Percentiles rank a stretch among this genome's conserved stretches.
These are phyloP conservation scores for Seira musarum DNA, from an alignment of 2,888 invertebrate genomes.

Conservation along the genomic window DNA sequence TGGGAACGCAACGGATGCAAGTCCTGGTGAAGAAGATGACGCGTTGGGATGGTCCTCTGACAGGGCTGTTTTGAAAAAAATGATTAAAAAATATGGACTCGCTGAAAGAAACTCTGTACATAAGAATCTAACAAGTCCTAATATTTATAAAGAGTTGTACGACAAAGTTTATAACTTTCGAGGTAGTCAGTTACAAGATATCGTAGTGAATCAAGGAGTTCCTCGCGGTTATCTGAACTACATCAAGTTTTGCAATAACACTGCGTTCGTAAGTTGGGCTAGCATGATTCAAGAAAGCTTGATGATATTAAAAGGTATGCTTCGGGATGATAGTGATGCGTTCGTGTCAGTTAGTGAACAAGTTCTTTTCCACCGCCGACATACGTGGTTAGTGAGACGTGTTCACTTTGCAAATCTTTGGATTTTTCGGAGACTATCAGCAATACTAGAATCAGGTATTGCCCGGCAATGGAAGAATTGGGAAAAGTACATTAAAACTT, in stretches of 20 bases:
- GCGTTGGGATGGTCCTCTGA: too few species aligned
- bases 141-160: too few species aligned
- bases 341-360: slow-evolving; percentile 10
- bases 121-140: too few species aligned
- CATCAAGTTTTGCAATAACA: not conserved
- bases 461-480: slow-evolving; percentile 15
- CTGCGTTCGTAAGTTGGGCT: slow-evolving; percentile 19
- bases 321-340: not conserved
- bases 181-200: too few species aligned
- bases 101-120: too few species aligned
- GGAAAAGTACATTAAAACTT: slow-evolving; percentile 20
- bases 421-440: not conserved
- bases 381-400: too few species aligned
- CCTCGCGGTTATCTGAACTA: slow-evolving; percentile 16
- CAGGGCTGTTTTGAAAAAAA: too few species aligned
- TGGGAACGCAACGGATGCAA: too few species aligned
- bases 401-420: not conserved
- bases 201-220: not conserved
- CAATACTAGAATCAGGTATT: slow-evolving; percentile 18
- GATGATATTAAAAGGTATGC: not conserved
- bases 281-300: not conserved
- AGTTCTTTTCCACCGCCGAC: not conserved
- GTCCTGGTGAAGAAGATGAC: too few species aligned
- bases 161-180: too few species aligned
- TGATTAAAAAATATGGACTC: too few species aligned